phyloP scores from a whole-genome alignment of 2,888 invertebrate species.

The Leucophenga montana region DNA sequence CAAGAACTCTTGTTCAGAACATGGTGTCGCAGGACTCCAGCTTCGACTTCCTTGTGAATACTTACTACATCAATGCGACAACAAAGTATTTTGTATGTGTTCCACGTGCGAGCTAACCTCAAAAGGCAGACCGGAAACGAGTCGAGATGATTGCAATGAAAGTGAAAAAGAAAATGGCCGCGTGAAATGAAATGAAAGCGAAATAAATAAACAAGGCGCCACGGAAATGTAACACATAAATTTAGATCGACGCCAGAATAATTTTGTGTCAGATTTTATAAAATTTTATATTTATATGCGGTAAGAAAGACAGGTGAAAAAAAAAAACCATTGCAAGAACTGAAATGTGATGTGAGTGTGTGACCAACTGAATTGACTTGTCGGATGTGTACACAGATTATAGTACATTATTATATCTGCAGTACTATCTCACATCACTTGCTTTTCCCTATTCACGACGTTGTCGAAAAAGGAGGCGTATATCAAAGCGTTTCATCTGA shows the following conservation, averaged over 20 bases:
- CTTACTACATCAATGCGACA: background rate
- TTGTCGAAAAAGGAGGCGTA: background rate
- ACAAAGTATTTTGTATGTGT: slow-evolving; percentile 50
- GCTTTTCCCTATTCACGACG: too few species aligned
- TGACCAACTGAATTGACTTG: slow-evolving; percentile 55
- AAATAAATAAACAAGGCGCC: background rate
- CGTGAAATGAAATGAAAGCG: too few species aligned
- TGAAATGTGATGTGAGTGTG: background rate
- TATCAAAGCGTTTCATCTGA: slow-evolving; percentile 19
- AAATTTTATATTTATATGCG: slow-evolving; percentile 2
- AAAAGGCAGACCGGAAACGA: slow-evolving; percentile 39
- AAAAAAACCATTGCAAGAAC: background rate
- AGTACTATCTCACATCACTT: background rate
- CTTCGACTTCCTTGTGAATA: background rate
- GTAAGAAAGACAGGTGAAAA: background rate
- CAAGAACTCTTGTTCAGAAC: background rate
- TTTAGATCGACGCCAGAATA: slow-evolving; percentile 65
- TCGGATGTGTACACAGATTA: slow-evolving; percentile 56
- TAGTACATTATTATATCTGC: slow-evolving; percentile 46
- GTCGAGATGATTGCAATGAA: slow-evolving; percentile 51
- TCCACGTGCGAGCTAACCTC: slow-evolving; percentile 57
- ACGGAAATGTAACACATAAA: slow-evolving; percentile 67
- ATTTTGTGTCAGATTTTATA: slow-evolving; percentile 28
- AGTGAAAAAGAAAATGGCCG: slow-evolving; percentile 18
- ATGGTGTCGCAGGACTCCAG: background rate